Percentiles rank a stretch among this genome's conserved stretches.
Evolutionary conservation across 1,140 invertebrate species (phyloP).

Genomic region (Yoshiicerus persimilis): DNA sequence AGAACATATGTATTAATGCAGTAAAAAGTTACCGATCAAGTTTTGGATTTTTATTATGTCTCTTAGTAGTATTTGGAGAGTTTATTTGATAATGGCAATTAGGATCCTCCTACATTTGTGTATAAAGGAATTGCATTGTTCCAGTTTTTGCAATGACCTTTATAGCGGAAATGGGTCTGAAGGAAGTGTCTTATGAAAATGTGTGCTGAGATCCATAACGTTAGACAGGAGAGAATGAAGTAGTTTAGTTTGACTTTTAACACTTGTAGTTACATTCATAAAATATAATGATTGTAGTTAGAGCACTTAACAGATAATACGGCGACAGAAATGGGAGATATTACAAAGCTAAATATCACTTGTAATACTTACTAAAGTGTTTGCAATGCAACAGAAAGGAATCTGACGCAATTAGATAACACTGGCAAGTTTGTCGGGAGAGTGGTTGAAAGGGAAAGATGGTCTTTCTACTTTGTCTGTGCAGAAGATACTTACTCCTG

Average conservation of each 20-base stretch:
- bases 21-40: too few species aligned
- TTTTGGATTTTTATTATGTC: too few species aligned
- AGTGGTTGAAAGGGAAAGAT: neutral
- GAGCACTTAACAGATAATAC: conserved; percentile 5
- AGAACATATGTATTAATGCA: too few species aligned
- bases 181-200: neutral
- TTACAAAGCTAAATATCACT: neutral
- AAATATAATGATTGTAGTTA: neutral
- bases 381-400: neutral
- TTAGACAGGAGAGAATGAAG: neutral
- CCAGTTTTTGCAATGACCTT: neutral
- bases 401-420: neutral
- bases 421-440: neutral
- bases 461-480: neutral
- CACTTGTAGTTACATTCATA: neutral
- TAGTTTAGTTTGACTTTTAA: neutral
- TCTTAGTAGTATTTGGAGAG: too few species aligned
- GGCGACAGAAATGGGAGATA: neutral
- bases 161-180: neutral
- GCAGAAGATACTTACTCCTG: too few species aligned
- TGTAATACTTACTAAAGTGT: neutral
- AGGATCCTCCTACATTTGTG: too few species aligned
- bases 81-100: too few species aligned
- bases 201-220: neutral
- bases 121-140: too few species aligned